Evolutionary conservation across 2,888 invertebrate genomes (phyloP).

Genomic region (Chymomyza procnemis): DNA sequence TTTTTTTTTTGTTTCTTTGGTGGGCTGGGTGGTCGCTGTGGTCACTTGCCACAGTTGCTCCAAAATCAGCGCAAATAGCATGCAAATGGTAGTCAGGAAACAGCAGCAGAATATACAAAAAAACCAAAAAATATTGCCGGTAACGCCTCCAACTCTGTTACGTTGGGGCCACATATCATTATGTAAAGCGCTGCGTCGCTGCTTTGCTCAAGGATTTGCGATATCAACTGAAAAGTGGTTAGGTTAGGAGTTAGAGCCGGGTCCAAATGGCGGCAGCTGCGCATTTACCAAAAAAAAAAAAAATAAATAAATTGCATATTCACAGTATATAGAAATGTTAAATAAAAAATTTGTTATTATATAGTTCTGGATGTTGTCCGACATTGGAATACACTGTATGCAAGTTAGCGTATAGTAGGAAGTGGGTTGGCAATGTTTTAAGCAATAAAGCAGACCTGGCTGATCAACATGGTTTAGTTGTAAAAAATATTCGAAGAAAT

Average conservation of each 20-base stretch:
- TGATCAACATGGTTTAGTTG: too few species aligned
- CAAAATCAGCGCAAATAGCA: slow-evolving; percentile 45
- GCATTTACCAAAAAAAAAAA: slow-evolving; percentile 6
- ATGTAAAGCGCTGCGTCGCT: slow-evolving; percentile 54
- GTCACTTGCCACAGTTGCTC: background rate
- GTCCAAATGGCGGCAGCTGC: slow-evolving; percentile 5
- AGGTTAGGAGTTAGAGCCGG: slow-evolving; percentile 16
- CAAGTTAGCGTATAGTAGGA: too few species aligned
- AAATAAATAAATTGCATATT: background rate
- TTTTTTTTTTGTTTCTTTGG: slow-evolving; percentile 8
- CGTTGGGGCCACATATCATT: slow-evolving; percentile 58
- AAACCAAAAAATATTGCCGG: background rate
- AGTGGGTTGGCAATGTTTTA: too few species aligned
- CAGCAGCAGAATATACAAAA: background rate
- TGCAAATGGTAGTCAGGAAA: slow-evolving; percentile 39
- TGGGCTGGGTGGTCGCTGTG: too few species aligned
- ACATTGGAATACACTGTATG: too few species aligned
- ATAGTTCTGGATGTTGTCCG: too few species aligned
- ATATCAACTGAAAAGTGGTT: slow-evolving; percentile 65
- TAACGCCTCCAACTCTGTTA: background rate
- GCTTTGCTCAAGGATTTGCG: slow-evolving; percentile 61
- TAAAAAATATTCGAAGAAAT: too few species aligned
- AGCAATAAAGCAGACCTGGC: too few species aligned
- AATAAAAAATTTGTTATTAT: too few species aligned
- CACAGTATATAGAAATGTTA: background rate